These are phyloP conservation scores for Mongoloraphidia duomilia DNA, from an alignment of 2,888 invertebrate species.

Conservation along the genomic window DNA sequence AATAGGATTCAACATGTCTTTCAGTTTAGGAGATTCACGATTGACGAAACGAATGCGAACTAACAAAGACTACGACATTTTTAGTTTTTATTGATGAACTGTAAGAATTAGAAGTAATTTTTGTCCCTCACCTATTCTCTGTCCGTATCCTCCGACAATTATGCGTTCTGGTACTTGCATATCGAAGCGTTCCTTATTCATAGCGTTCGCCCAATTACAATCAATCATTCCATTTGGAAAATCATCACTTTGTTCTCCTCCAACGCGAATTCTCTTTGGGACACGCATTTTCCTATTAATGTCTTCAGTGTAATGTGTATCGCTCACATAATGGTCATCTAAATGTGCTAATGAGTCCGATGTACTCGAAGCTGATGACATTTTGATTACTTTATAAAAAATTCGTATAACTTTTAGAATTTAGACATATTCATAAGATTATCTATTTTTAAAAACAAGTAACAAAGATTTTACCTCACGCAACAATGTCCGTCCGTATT, in stretches of 20 bases:
- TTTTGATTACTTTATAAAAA: neutral
- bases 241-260: slow-evolving; percentile 53
- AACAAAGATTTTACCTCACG: too few species aligned
- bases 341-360: slow-evolving; percentile 10
- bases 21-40: neutral
- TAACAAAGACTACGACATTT: neutral
- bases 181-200: slow-evolving; percentile 59
- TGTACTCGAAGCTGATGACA: slow-evolving; percentile 1
- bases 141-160: slow-evolving; percentile 68
- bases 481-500: too few species aligned
- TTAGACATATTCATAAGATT: too few species aligned
- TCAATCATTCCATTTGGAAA: slow-evolving; percentile 37
- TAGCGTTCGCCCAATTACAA: slow-evolving; percentile 44
- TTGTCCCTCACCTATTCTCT: slow-evolving; percentile 39
- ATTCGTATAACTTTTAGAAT: too few species aligned
- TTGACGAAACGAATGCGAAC: neutral
- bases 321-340: slow-evolving; percentile 44
- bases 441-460: too few species aligned
- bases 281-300: slow-evolving; percentile 72
- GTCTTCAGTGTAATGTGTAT: slow-evolving; percentile 55
- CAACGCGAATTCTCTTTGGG: slow-evolving; percentile 63
- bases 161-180: slow-evolving; percentile 93
- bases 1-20: too few species aligned
- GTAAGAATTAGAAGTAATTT: neutral
- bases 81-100: neutral